Evolutionary conservation across 2,113 vertebrate genomes (phyloP), one percentile per base, ranked within the genome.

Genomic region (Scatophagus argus): DNA sequence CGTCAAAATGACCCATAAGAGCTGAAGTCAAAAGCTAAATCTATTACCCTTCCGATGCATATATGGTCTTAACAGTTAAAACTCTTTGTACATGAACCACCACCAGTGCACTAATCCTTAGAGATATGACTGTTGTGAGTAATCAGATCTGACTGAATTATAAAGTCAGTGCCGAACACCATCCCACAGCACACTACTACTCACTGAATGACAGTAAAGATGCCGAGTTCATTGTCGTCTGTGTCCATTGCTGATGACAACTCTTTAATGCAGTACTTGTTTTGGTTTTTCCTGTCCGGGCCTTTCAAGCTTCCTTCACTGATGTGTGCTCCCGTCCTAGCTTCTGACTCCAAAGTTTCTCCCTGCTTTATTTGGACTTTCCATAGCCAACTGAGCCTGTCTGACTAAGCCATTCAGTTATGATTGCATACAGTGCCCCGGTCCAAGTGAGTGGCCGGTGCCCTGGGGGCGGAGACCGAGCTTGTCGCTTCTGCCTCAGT

Each of bases 201-300:
- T 96, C 91, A 97, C 95, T 96, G 96, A 86, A 95, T 96, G 90
- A 96, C 91, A 1, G 95, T 96, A 83, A 95, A 97, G 91, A 97
- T 84, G 88, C 96, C 95, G 59, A 96, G 38, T 4, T 94, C 91
- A 51, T 91, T 95, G 68, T 94, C 91, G 66, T 92, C 91, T 44
- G 90, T 4, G 14, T 96, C 95, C 95, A 96, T 96, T 69, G 86
- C 84, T 78, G 81, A 43, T 89, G 74, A 63, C 84, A 69, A 49
- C 69, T 68, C 73, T 85, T 74, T 79, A 79, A 66, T 56, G 68
- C 56, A 23, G 73, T 11, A 43, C 83, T 89, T 75, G 76, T 81
- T 67, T 86, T 51, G 46, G 63, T 77, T 87, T 56, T 68, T 67
- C 46, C 32, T 68, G 66, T 73, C 86, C 79, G 60, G 78, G 77